A percentile compares a stretch with the other conserved stretches of the same genome.
Evolutionary conservation across 1,140 invertebrate species (phyloP).

Genomic region (Macrosteles quadrilineatus): DNA sequence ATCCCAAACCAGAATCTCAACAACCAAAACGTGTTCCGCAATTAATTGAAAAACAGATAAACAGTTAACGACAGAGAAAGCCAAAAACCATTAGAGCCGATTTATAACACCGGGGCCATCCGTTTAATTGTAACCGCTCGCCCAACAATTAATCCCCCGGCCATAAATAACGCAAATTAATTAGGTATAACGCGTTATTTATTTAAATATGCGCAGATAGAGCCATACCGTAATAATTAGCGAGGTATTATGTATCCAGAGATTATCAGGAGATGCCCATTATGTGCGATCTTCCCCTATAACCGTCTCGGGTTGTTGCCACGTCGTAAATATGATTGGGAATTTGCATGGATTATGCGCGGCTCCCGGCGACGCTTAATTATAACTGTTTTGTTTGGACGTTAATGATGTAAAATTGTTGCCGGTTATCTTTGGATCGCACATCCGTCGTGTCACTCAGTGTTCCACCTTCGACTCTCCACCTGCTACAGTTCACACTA

Average conservation of each 20-base stretch:
- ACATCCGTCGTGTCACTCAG: background rate
- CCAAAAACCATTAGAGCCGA: constrained; percentile 15
- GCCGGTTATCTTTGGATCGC: background rate
- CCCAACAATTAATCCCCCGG: background rate
- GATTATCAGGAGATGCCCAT: constrained; percentile 7
- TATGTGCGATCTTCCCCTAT: background rate
- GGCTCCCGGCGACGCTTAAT: background rate
- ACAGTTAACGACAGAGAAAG: constrained; percentile 15
- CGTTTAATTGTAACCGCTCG: background rate
- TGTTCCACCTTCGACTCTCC: background rate
- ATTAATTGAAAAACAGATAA: constrained; percentile 13
- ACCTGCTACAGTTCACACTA: background rate
- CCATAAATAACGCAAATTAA: constrained; percentile 21
- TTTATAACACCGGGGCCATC: constrained; percentile 4
- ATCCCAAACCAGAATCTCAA: too few relatives aligned
- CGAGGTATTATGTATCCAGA: background rate
- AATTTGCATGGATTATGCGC: constrained; percentile 22
- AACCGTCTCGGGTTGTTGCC: background rate
- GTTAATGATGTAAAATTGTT: background rate
- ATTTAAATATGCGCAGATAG: constrained; percentile 10
- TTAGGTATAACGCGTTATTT: constrained; percentile 18
- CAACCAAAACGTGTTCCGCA: background rate
- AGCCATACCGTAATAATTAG: background rate
- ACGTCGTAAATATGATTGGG: constrained; percentile 20
- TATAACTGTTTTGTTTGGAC: background rate